phyloP scores from a whole-genome alignment of 2,888 invertebrate genomes.

The Meghimatium bilineatum region DNA sequence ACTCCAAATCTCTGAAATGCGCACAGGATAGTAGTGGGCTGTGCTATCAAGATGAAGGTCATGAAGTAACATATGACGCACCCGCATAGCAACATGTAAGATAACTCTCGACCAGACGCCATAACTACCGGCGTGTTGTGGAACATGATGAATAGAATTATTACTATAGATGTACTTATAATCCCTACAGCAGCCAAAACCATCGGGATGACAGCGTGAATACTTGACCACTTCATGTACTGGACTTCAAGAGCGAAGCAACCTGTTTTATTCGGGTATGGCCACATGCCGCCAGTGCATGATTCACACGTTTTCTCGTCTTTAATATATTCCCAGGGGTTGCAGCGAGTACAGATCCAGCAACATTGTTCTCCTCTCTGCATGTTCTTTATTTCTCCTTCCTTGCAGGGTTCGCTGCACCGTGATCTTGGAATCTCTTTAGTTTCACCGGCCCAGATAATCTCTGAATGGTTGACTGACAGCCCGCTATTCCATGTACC shows the following conservation, averaged over 20 bases:
- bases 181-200: conserved; percentile 83
- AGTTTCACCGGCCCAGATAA: conserved; percentile 77
- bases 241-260: conserved; percentile 70
- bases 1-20: conserved; percentile 75
- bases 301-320: conserved; percentile 74
- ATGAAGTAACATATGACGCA: conserved; percentile 83
- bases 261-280: conserved; percentile 67
- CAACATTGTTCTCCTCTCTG: conserved; percentile 78
- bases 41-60: conserved; percentile 82
- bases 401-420: conserved; percentile 77
- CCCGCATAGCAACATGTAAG: conserved; percentile 82
- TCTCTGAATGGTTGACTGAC: conserved; percentile 64
- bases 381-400: conserved; percentile 77
- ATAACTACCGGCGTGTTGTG: conserved; percentile 84
- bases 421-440: conserved; percentile 75
- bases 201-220: conserved; percentile 83
- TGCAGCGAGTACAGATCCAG: conserved; percentile 77
- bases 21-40: conserved; percentile 81
- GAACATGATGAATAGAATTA: conserved; percentile 82
- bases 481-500: conserved; percentile 81
- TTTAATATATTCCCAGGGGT: conserved; percentile 71
- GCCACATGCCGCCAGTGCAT: conserved; percentile 74
- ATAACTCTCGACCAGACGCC: conserved; percentile 82
- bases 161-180: conserved; percentile 81
- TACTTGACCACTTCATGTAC: conserved; percentile 74